Conservation (phyloP, 92 coral and sea anemone species). For the Zoanthus gigantus region DNA sequence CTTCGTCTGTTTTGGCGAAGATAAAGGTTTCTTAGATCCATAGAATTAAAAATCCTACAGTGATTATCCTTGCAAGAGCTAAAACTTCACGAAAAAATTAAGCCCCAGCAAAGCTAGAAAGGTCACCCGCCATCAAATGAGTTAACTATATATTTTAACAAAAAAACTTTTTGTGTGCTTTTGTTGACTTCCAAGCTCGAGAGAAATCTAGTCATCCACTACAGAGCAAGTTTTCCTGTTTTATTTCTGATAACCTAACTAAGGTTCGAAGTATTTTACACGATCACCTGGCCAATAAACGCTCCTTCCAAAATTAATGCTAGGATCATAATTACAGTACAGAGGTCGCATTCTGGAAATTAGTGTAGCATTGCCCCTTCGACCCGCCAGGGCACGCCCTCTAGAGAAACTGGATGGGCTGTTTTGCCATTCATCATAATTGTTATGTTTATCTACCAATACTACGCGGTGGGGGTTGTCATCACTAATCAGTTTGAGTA, state of each 20-base stretch:
- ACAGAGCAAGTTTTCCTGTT: not conserved
- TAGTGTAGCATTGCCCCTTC: not conserved
- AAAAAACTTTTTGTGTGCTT: slow-evolving; percentile 19
- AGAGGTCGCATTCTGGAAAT: not conserved
- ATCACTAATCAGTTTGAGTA: slow-evolving; percentile 2
- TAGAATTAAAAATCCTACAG: not conserved
- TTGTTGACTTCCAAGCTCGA: slow-evolving; percentile 19
- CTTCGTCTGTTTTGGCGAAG: too few species aligned
- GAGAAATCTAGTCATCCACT: not conserved
- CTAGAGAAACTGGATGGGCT: not conserved
- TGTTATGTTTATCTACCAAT: not conserved
- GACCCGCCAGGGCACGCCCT: not conserved
- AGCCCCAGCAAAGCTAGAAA: not conserved
- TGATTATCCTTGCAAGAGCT: not conserved
- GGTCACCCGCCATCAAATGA: not conserved
- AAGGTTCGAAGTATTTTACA: not conserved
- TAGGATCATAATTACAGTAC: not conserved
- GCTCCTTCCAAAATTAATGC: not conserved
- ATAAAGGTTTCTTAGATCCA: not conserved
- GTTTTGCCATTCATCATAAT: not conserved
- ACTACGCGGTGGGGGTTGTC: not conserved
- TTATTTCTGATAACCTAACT: not conserved
- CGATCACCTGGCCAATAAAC: too few species aligned
- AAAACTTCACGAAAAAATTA: not conserved
- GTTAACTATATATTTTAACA: not conserved